Conservation (phyloP, 2,113 vertebrate species). For the Eclectus roratus region DNA sequence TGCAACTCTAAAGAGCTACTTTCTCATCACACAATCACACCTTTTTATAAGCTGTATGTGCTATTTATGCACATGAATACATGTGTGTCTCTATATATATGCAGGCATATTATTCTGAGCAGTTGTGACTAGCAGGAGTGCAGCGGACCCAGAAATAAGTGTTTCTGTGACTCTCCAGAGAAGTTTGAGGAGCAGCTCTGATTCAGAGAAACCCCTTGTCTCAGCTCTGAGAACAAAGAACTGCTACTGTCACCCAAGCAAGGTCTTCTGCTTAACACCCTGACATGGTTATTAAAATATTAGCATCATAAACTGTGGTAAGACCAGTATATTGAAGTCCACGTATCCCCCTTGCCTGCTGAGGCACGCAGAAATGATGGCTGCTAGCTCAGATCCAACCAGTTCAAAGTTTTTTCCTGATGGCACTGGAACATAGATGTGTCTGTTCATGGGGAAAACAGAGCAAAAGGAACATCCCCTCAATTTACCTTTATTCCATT, state of each 20-base stretch:
- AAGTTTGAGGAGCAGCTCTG: background rate
- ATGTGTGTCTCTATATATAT: background rate
- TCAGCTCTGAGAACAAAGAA: background rate
- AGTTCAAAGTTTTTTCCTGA: background rate
- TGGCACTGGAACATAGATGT: background rate
- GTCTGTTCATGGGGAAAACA: background rate
- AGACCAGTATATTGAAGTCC: background rate
- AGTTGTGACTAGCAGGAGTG: background rate
- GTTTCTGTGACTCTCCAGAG: background rate
- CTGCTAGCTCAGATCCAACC: background rate
- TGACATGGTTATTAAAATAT: background rate
- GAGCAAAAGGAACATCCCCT: background rate
- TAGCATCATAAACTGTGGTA: background rate
- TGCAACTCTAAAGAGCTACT: background rate
- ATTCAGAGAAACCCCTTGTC: background rate
- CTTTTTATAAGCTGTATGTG: background rate
- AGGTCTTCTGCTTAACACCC: background rate
- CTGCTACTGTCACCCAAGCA: background rate
- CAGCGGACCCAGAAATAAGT: background rate
- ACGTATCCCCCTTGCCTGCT: background rate
- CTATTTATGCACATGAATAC: background rate
- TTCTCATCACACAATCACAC: background rate
- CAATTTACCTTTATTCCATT: slow-evolving; percentile 38
- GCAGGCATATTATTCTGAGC: background rate
- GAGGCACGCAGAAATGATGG: background rate